Percentiles rank a stretch among this genome's conserved stretches.
Evolutionary conservation across 2,888 invertebrate genomes (phyloP).

Genomic region (Globia sparganii): DNA sequence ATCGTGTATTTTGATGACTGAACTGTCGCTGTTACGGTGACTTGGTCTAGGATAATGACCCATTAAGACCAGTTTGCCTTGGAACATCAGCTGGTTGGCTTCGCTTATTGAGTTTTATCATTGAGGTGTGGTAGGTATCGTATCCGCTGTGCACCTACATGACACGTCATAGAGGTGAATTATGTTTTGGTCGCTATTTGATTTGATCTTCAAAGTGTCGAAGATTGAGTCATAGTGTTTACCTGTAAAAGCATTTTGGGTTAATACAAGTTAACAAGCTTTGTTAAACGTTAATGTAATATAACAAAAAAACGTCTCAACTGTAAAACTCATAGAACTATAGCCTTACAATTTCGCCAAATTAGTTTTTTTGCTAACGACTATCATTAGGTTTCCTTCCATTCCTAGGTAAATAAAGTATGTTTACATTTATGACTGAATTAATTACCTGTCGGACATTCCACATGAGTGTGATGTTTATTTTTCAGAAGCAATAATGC

Average conservation of each 20-base stretch:
- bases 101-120: conserved; percentile 66
- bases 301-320: not conserved
- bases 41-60: conserved; percentile 67
- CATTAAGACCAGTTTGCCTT: conserved; percentile 62
- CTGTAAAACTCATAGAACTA: not conserved
- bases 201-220: not conserved
- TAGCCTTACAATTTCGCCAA: not conserved
- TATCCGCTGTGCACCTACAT: conserved; percentile 21
- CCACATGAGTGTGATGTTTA: conserved; percentile 13
- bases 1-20: conserved; percentile 67
- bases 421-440: conserved; percentile 17
- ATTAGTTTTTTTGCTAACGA: conserved; percentile 25
- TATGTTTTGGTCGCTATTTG: not conserved
- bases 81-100: conserved; percentile 66
- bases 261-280: not conserved
- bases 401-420: conserved; percentile 18
- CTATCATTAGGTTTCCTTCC: conserved; percentile 17
- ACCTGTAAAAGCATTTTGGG: not conserved
- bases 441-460: conserved; percentile 29
- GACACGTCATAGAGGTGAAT: conserved; percentile 24
- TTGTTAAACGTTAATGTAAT: not conserved
- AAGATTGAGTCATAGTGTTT: not conserved
- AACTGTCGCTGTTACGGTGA: conserved; percentile 65
- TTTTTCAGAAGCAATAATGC: conserved; percentile 28
- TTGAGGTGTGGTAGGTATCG: conserved; percentile 51